Conservation (phyloP, 2,888 invertebrate species). For the Drosophila leonis region DNA sequence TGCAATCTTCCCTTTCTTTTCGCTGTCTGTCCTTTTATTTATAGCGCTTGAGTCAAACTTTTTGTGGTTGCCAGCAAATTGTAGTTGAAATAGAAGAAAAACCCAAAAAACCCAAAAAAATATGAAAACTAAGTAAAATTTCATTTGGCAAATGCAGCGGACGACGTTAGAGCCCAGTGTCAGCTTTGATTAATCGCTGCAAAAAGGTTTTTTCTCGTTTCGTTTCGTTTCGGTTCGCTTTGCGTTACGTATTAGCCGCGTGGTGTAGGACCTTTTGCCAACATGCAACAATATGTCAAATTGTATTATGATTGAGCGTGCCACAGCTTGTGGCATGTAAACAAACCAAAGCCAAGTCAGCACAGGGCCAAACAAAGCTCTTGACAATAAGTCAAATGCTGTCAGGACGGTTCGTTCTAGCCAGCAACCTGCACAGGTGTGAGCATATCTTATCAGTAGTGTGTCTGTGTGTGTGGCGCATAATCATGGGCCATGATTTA, state of each 20-base stretch:
- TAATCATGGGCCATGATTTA: slow-evolving; percentile 73
- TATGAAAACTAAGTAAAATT: slow-evolving; percentile 9
- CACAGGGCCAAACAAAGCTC: slow-evolving; percentile 20
- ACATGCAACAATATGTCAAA: slow-evolving; percentile 52
- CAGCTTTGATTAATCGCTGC: slow-evolving; percentile 51
- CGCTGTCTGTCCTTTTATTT: background rate
- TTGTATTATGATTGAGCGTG: slow-evolving; percentile 63
- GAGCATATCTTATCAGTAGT: slow-evolving; percentile 42
- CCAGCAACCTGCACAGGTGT: background rate
- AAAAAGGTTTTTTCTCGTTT: background rate
- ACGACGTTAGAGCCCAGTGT: slow-evolving; percentile 19
- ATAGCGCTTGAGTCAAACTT: slow-evolving; percentile 13
- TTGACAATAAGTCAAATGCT: slow-evolving; percentile 55
- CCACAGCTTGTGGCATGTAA: slow-evolving; percentile 38
- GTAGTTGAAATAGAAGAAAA: slow-evolving; percentile 39
- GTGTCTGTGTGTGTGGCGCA: slow-evolving; percentile 26
- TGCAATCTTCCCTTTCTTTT: background rate
- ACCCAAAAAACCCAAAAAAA: background rate
- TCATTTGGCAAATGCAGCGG: slow-evolving; percentile 56
- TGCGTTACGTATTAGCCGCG: slow-evolving; percentile 29
- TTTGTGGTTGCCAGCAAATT: slow-evolving; percentile 36
- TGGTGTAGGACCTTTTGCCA: background rate
- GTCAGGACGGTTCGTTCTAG: slow-evolving; percentile 23
- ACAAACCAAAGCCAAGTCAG: slow-evolving; percentile 18
- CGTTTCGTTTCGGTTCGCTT: background rate